Evolutionary conservation across 2,888 invertebrate species (phyloP), one percentile per base, ranked within the genome.

Genomic region (Cephus rjabovi): DNA sequence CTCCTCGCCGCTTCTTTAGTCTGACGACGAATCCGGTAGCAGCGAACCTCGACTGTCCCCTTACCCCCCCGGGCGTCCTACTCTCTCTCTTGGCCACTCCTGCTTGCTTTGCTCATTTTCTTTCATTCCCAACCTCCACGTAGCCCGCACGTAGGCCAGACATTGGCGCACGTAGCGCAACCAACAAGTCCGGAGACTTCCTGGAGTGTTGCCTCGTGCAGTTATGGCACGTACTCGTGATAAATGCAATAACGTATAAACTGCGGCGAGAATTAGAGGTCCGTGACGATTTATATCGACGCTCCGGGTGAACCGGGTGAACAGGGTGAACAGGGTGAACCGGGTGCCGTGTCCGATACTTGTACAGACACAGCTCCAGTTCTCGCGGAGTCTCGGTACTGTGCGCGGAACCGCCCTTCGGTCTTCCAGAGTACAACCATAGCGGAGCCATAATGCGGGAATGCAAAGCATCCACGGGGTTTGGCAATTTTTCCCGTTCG

Each of bases 161-260:
- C 56, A 56, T 56, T 56, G 56, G 56, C 56, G 56, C 56, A 56
- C 56, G 56, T 56, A 56, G 56, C 56, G 56, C 56, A 56, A 23
- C 56, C 56, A 56, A 56, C 56, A 56, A 56, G 56, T 56, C 40
- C 15, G 40, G 40, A 40, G 40, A 6, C 15, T 40, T 40, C 40
- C 56, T 56, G 23, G 56, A 56, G 56, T 56, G 56, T 56, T 56
- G 56, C 23, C 56, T 56, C 15, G 23, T 23, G 56, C 56, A 56
- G 56, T 81, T 88, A 75, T 79, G 80, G 84, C 90, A 90, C 90
- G 90, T 90, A 88, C 81, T 40, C 80, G 87, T 89, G 90, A 90
- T 89, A 89, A 90, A 90, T 90, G 90, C 89, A 89, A 90, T 90
- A 89, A 89, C 89, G 85, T 89, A 89, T 90, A 89, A 90, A 90